Evolutionary conservation across 2,888 invertebrate species (phyloP).

Genomic region (Harpalus rubripes): DNA sequence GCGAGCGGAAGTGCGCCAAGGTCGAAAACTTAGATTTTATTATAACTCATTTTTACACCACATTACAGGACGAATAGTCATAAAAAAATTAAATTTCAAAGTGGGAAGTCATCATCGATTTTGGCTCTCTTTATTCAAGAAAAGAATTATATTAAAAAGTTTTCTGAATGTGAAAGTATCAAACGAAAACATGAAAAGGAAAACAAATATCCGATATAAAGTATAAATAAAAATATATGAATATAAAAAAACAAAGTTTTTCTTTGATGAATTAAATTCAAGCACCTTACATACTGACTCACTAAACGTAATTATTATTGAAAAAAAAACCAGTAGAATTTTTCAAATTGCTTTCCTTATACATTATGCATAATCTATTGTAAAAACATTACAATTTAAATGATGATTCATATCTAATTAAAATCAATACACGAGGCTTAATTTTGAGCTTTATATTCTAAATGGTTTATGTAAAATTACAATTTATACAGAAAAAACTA

Average conservation of each 20-base stretch:
- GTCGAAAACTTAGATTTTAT: too few species aligned
- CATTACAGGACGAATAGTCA: neutral
- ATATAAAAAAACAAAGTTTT: neutral
- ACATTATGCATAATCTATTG: neutral
- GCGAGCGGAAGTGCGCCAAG: too few species aligned
- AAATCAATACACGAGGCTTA: neutral
- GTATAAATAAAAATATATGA: neutral
- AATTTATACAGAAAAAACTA: conserved; percentile 1
- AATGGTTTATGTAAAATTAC: neutral
- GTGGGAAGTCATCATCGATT: neutral
- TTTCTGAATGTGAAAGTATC: conserved; percentile 8
- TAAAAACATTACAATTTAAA: neutral
- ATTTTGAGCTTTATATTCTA: neutral
- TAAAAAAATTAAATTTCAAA: neutral
- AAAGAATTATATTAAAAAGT: conserved; percentile 11
- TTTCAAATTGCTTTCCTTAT: neutral
- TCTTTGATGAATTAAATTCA: neutral
- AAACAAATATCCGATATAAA: conserved; percentile 4
- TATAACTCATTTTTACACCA: too few species aligned
- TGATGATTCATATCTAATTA: neutral
- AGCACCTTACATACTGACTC: neutral
- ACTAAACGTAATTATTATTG: neutral
- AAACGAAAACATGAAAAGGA: neutral
- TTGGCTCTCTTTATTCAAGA: conserved; percentile 22
- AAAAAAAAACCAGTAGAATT: neutral